Evolutionary conservation across 2,888 invertebrate genomes (phyloP), one percentile per base, ranked within the genome.

Genomic region (Orthosia gothica): DNA sequence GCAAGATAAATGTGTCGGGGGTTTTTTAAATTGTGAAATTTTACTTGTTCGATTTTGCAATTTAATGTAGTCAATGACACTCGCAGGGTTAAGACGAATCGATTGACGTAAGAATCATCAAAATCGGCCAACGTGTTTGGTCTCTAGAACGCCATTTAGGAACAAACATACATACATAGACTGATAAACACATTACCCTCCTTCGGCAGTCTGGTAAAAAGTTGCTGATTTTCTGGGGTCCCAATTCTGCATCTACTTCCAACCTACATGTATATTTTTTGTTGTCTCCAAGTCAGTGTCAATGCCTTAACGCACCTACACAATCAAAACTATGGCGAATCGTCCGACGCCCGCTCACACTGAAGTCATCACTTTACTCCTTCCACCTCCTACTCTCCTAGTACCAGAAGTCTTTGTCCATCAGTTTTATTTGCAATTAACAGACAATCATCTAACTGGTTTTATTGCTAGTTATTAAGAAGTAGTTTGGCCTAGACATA

Each of bases 401-500:
- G n/a, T 57, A 32, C 47, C 15, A 58, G 1, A 49, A 63, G n/a
- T n/a, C n/a, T 7, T 54, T 69, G 70, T 57, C 50, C 62, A 54
- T 50, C 11, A 45, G 1, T 26, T 15, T 23, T 55, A 63, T 58
- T 58, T 7, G 11, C 26, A 47, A 66, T 66, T 58, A 69, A 49
- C 26, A 11, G 23, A 26, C 40, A 58, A 58, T 62, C 49, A 49
- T 26, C 12, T 62, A 50, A 15, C 15, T 54, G 40, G 26, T 57
- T 57, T 82, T 71, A 77, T 67, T 67, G 47, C 20, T 11, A 12
- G 3, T 47, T 40, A 66, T 62, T 67, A 47, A 52, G 18, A 15
- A 55, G 49, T 79, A 52, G 58, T 64, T 62, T 68, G 63, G 15
- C 82, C 63, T 76, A 67, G 79, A 72, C 79, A 57, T 32, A 49